A percentile compares a stretch with the other conserved stretches of the same genome.
phyloP scores from a whole-genome alignment of 2,888 invertebrate genomes.

The Eurois occulta region DNA sequence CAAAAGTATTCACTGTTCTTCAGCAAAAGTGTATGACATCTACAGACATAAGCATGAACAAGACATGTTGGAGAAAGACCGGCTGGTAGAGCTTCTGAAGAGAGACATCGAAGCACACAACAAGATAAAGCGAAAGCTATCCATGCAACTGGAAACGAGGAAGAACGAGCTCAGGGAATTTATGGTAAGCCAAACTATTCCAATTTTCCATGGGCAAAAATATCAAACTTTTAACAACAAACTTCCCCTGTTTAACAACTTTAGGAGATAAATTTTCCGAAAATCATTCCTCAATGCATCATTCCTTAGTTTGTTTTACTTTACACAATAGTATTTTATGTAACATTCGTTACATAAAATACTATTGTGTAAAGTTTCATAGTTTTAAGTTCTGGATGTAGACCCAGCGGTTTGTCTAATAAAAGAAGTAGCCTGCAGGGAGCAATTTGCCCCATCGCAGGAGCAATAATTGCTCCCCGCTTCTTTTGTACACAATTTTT shows the following conservation, averaged over 20 bases:
- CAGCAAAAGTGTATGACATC: background rate
- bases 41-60: slow-evolving; percentile 90
- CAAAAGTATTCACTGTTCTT: background rate
- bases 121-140: slow-evolving; percentile 90
- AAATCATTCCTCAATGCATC: background rate
- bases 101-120: slow-evolving; percentile 91
- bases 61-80: slow-evolving; percentile 90
- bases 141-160: slow-evolving; percentile 88
- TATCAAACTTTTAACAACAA: background rate
- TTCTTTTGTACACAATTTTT: background rate
- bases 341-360: background rate
- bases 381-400: background rate
- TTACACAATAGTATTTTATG: too few relatives aligned
- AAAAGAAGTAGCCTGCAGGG: background rate
- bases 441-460: background rate
- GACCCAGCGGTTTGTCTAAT: background rate
- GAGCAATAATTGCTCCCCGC: background rate
- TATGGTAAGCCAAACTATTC: slow-evolving; percentile 88
- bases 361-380: background rate
- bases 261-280: background rate
- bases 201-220: background rate
- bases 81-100: slow-evolving; percentile 89
- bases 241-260: background rate
- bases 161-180: slow-evolving; percentile 91
- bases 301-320: too few relatives aligned